Evolutionary conservation across 2,797 vertebrate genomes (phyloP), one percentile per base, ranked within the genome.

Genomic region (Ctenopoma kingsleyae): DNA sequence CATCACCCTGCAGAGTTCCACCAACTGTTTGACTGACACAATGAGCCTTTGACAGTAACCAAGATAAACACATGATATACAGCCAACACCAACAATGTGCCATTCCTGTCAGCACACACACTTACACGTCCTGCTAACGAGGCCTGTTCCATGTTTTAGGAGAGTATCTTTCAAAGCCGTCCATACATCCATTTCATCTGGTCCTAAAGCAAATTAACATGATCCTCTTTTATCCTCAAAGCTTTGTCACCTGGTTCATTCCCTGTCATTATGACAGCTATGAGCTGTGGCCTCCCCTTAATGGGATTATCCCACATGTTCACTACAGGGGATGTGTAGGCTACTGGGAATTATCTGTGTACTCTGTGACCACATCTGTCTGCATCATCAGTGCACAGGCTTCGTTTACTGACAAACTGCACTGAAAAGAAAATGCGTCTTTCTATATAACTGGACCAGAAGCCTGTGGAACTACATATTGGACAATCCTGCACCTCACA

Each of bases 231-330:
- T 51, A 82, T 82, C 84, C 81, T 67, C 66, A 70, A 56, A 79
- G 81, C 83, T 83, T 79, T 79, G 78, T 88, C 87, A 87, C 81
- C 81, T 76, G 76, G 71, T 83, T 67, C 60, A 56, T 81, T 55
- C 72, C 52, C 22, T 2, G 32, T 79, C 71, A 72, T 70, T 60
- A 53, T 84, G 81, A 85, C 83, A 73, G 73, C 78, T 56, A 62
- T 58, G 65, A 84, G 82, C 74, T 52, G 71, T 64, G 76, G 79
- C 79, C 79, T 74, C 62, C 50, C 53, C 17, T 70, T 72, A 84
- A 90, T 86, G 46, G 69, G 86, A 88, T 91, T 88, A 88, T 83
- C 68, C 78, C 67, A 85, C 80, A 79, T 84, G 76, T 84, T 87
- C 69, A 71, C 80, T 55, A 67, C 62, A 80, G 73, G 76, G 66